A percentile compares a stretch with the other conserved stretches of the same genome.
These are phyloP conservation scores for Oryzias melastigma DNA, from an alignment of 2,113 vertebrate genomes.

Conservation along the genomic window DNA sequence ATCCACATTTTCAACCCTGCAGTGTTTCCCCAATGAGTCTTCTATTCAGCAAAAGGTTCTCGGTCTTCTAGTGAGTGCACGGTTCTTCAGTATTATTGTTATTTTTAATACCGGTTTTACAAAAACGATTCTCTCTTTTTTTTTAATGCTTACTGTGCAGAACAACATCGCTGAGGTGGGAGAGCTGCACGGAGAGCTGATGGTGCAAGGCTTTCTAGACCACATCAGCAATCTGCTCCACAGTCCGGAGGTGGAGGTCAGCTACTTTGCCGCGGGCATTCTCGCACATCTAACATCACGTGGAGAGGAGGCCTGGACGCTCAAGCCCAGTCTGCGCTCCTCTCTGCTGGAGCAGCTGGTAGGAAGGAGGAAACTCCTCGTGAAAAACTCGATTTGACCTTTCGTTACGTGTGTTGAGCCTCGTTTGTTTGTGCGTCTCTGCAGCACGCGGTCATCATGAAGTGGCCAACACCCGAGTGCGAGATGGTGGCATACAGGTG, in stretches of 20 bases:
- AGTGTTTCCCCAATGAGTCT: conserved; percentile 96
- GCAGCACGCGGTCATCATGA: conserved; percentile 92
- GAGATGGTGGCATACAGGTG: conserved; percentile 99
- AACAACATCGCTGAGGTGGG: conserved; percentile 98
- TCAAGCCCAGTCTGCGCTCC: conserved; percentile 83
- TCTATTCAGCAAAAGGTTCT: conserved; percentile 99
- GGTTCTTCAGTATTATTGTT: background rate
- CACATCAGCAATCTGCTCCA: conserved; percentile 92
- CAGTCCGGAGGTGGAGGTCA: conserved; percentile 96
- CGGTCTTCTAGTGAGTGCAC: conserved; percentile 90
- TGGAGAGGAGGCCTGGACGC: conserved; percentile 90
- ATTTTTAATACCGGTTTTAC: background rate
- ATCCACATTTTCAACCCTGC: conserved; percentile 5
- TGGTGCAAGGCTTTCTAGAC: conserved; percentile 95
- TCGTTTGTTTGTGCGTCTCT: conserved; percentile 38
- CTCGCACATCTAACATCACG: conserved; percentile 95
- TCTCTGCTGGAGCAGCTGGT: conserved; percentile 93
- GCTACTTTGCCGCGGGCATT: conserved; percentile 97
- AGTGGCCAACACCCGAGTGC: conserved; percentile 95
- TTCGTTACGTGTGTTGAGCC: background rate
- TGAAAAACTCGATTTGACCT: background rate
- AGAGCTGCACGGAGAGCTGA: conserved; percentile 92
- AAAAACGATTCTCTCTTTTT: background rate
- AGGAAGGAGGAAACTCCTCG: conserved; percentile 20
- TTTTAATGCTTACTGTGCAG: conserved; percentile 61